These are phyloP conservation scores for Ectobius pallidus DNA, from an alignment of 2,888 invertebrate genomes.

Conservation along the genomic window DNA sequence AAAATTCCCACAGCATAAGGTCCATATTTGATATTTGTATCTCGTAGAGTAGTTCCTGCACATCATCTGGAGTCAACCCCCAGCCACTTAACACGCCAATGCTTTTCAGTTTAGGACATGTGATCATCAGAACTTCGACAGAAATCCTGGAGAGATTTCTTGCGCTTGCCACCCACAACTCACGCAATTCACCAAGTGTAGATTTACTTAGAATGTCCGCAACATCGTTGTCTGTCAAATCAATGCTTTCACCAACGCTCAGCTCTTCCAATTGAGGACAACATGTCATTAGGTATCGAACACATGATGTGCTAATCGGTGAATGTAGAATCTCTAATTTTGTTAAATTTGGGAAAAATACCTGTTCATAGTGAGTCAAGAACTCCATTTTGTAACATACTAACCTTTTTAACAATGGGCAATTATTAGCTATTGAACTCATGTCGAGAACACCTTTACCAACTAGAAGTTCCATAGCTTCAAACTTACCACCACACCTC, in stretches of 20 bases:
- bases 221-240: conserved; percentile 11
- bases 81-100: conserved; percentile 30
- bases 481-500: neutral
- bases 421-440: conserved; percentile 16
- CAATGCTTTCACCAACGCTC: conserved; percentile 6
- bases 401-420: neutral
- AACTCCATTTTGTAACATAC: conserved; percentile 15
- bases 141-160: conserved; percentile 15
- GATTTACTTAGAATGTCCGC: conserved; percentile 8
- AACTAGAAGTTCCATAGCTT: conserved; percentile 5
- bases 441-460: conserved; percentile 4
- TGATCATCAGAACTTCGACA: conserved; percentile 29
- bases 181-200: neutral
- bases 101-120: conserved; percentile 19
- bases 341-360: neutral
- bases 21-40: conserved; percentile 26
- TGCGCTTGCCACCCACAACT: conserved; percentile 21
- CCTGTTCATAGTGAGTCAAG: conserved; percentile 19
- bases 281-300: conserved; percentile 17
- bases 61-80: conserved; percentile 22
- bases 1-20: conserved; percentile 10
- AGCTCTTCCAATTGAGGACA: conserved; percentile 4
- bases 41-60: conserved; percentile 23
- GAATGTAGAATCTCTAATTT: conserved; percentile 15
- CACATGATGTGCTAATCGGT: conserved; percentile 12